Percentiles rank a stretch among this genome's conserved stretches.
phyloP scores from a whole-genome alignment of 1,140 invertebrate species.

The Halotydeus destructor region DNA sequence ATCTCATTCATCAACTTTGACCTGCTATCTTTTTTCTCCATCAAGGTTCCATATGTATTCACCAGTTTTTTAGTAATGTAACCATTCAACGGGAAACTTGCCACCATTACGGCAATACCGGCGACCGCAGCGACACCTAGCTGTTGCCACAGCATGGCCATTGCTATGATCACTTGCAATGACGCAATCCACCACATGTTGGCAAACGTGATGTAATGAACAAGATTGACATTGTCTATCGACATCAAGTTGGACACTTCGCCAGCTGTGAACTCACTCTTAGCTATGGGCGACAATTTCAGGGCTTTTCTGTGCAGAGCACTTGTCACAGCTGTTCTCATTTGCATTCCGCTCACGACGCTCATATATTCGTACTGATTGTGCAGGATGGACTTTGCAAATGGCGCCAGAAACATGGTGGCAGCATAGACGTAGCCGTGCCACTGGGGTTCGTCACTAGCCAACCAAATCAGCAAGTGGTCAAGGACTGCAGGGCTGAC shows the following conservation, averaged over 20 bases:
- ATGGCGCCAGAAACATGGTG: conserved; percentile 20
- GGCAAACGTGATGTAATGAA: no score
- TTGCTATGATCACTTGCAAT: conserved; percentile 8
- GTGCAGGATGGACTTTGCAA: conserved; percentile 44
- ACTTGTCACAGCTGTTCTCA: conserved; percentile 18
- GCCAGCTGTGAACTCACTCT: conserved; percentile 27
- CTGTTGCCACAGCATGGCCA: conserved; percentile 15
- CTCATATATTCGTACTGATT: conserved; percentile 76
- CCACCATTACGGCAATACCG: conserved; percentile 25
- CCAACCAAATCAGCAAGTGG: conserved; percentile 9
- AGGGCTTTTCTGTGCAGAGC: conserved; percentile 21
- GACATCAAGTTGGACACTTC: conserved; percentile 20
- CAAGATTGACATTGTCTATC: no score
- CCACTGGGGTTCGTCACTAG: conserved; percentile 17
- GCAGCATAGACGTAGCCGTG: conserved; percentile 18
- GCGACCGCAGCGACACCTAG: conserved; percentile 24
- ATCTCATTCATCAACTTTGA: conserved; percentile 70
- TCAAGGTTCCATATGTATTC: conserved; percentile 4
- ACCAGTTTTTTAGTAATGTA: neutral
- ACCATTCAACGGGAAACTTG: conserved; percentile 25
- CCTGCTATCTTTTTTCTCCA: conserved; percentile 25
- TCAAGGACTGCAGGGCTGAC: conserved; percentile 44
- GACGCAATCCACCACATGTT: conserved; percentile 14
- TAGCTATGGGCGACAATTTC: conserved; percentile 20
- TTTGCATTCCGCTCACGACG: conserved; percentile 30